phyloP scores from a whole-genome alignment of 1,140 invertebrate genomes.

The Homalodisca vitripennis region DNA sequence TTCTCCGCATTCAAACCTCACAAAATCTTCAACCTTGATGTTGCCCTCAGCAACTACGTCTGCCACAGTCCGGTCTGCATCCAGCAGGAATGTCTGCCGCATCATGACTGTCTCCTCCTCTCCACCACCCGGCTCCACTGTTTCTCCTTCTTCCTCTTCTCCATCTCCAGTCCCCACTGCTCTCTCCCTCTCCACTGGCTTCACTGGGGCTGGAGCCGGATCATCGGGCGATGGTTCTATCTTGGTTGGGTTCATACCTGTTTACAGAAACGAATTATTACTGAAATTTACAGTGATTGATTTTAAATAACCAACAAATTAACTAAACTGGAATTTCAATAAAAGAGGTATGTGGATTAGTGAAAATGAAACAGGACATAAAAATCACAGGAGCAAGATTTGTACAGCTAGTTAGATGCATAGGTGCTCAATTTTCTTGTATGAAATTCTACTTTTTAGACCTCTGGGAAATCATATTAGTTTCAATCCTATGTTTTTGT shows the following conservation, averaged over 20 bases:
- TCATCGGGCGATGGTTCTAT: conserved; percentile 62
- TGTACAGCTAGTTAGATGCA: not conserved
- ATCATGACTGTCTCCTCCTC: conserved; percentile 73
- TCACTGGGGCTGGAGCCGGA: not conserved
- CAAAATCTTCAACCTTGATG: conserved; percentile 39
- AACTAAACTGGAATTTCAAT: not conserved
- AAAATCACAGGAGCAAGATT: not conserved
- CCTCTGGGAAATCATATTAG: too few relatives aligned
- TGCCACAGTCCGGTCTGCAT: conserved; percentile 68
- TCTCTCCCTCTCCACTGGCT: not conserved
- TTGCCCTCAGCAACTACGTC: conserved; percentile 60
- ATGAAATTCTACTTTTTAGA: too few relatives aligned
- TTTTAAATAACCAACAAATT: conserved; percentile 11
- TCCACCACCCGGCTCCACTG: not conserved
- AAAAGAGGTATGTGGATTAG: not conserved
- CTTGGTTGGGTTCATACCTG: conserved; percentile 78
- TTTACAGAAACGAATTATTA: conserved; percentile 29
- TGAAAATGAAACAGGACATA: not conserved
- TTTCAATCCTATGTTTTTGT: too few relatives aligned
- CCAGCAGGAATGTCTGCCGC: conserved; percentile 84
- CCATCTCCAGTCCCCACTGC: not conserved
- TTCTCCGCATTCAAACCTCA: conserved; percentile 42
- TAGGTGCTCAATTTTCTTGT: not conserved
- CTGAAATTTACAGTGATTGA: conserved; percentile 28
- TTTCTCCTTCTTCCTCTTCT: not conserved